Conservation (phyloP, 2,888 invertebrate genomes). For the Scaptomyza polygonia region DNA sequence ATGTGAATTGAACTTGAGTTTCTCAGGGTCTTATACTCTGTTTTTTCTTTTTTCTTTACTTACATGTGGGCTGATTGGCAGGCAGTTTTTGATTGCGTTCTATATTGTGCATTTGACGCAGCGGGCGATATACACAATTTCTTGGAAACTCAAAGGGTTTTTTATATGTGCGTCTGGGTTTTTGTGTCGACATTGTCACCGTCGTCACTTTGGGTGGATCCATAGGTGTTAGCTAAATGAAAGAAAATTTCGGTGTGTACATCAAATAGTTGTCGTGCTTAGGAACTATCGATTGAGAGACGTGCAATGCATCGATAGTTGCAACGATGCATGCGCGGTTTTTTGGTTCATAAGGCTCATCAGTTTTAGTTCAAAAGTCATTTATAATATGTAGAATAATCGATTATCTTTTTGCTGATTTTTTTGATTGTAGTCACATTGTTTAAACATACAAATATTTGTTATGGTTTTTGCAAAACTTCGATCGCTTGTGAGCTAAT, state of each 20-base stretch:
- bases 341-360: not conserved
- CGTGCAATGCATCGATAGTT: not conserved
- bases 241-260: not conserved
- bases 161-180: constrained; percentile 51
- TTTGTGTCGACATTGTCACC: not conserved
- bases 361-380: not conserved
- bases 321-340: not conserved
- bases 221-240: constrained; percentile 12
- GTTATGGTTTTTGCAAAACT: not conserved
- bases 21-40: not conserved
- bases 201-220: not conserved
- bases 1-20: constrained; percentile 1
- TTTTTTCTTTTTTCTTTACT: constrained; percentile 8
- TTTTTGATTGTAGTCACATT: not conserved
- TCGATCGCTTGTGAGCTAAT: not conserved
- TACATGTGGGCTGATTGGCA: constrained; percentile 53
- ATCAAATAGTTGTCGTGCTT: constrained; percentile 3
- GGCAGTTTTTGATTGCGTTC: constrained; percentile 57
- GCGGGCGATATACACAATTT: constrained; percentile 62
- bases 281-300: constrained; percentile 5
- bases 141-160: constrained; percentile 52
- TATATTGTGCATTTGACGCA: constrained; percentile 64
- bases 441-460: not conserved
- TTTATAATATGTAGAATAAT: not conserved
- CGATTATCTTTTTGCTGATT: not conserved